phyloP scores from a whole-genome alignment of 2,797 vertebrate genomes.

The Babyrousa celebensis region DNA sequence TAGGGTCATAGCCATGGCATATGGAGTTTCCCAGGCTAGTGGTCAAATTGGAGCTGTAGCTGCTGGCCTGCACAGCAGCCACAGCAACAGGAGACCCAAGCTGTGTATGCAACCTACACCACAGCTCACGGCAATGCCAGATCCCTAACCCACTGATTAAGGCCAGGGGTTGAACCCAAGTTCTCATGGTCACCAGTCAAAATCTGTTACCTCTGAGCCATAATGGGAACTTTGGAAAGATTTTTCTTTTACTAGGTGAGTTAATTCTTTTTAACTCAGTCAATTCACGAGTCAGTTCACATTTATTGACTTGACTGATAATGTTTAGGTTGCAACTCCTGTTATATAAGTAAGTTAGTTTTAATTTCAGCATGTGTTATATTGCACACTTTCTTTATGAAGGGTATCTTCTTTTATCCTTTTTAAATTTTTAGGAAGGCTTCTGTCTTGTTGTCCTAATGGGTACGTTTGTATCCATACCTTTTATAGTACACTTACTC shows the following conservation, averaged over 20 bases:
- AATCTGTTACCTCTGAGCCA: no score
- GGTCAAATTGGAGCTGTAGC: no score
- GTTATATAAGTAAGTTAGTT: neutral
- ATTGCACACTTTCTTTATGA: neutral
- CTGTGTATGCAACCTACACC: no score
- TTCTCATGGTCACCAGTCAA: no score
- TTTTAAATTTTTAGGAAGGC: neutral
- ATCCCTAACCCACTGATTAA: no score
- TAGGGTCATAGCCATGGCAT: no score
- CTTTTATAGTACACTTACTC: neutral
- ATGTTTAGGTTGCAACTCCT: neutral
- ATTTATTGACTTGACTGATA: neutral
- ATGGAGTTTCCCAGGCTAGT: no score
- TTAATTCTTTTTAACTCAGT: neutral
- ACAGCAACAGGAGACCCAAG: no score
- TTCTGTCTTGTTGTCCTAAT: neutral
- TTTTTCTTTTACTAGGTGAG: neutral
- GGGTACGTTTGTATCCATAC: neutral
- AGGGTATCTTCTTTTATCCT: neutral
- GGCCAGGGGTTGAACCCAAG: no score
- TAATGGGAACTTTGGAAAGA: neutral
- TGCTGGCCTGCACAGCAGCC: no score
- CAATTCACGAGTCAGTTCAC: neutral
- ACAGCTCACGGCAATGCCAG: no score
- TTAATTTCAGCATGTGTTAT: neutral